These are phyloP conservation scores for Alexandromys fortis DNA, from an alignment of 2,113 vertebrate species.

Conservation along the genomic window DNA sequence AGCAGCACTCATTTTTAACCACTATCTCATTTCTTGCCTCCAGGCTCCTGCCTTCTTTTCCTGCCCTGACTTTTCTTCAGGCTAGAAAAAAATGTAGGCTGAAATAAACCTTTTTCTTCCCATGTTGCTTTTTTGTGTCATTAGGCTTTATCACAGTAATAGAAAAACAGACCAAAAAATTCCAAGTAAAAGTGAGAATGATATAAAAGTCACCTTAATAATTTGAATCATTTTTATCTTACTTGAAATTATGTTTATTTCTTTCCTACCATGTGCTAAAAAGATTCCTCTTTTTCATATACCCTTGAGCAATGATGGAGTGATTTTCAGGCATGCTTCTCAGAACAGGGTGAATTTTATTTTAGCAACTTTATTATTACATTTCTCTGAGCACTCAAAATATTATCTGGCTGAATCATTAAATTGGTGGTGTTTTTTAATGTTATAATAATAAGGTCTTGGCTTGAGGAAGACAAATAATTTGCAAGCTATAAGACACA, in stretches of 20 bases:
- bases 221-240: slow-evolving; percentile 9
- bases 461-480: neutral
- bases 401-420: neutral
- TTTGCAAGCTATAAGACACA: neutral
- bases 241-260: neutral
- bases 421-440: neutral
- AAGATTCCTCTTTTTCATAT: neutral
- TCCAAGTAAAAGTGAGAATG: neutral
- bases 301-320: neutral
- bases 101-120: neutral
- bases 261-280: neutral
- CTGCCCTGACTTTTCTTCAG: neutral
- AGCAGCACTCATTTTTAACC: neutral
- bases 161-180: neutral
- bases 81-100: neutral
- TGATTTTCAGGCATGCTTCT: neutral
- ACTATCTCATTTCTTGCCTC: neutral
- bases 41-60: neutral
- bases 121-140: neutral
- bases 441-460: slow-evolving; percentile 10
- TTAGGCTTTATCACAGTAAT: neutral
- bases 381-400: neutral
- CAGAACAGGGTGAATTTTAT: slow-evolving; percentile 16
- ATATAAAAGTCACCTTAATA: neutral
- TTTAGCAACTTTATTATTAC: neutral